Evolutionary conservation across 1,140 invertebrate genomes (phyloP), one percentile per base, ranked within the genome.

Genomic region (Chironomus tepperi): DNA sequence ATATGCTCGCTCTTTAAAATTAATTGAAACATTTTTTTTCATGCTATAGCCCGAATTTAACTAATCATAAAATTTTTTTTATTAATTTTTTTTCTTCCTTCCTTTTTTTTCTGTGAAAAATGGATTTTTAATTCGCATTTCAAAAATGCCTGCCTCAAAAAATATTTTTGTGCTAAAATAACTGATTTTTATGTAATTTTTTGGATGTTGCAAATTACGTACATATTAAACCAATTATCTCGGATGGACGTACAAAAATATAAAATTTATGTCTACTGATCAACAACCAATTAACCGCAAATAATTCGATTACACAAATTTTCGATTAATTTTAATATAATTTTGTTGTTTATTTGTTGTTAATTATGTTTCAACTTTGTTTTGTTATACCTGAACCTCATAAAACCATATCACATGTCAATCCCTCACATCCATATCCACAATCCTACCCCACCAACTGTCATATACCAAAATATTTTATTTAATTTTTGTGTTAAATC

Each of bases 241-340:
- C 47, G 47, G 47, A 57, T 57, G 47, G n/a, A 57, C 47, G 47
- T 57, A 57, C 24, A 34, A 34, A 34, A 34, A 34, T 34, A 34
- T 34, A 34, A n/a, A n/a, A n/a, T n/a, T n/a, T 34, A 57, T n/a
- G 15, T n/a, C 47, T 57, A 57, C 47, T 57, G 47, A 57, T 57
- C 47, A 57, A 57, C 47, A 57, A 57, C 47, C 47, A 57, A 57
- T 57, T 57, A 57, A 57, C 47, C 47, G 47, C 47, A 57, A 57
- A 57, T 57, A 57, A 57, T 57, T 57, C 47, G 47, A 57, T 57
- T 57, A 57, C 47, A 57, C 47, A 57, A 57, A 57, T 57, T 12
- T 57, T 57, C 47, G 47, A 57, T 57, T 57, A 57, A 47, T n/a
- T 57, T 57, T 57, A 34, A 34, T 34, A 34, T 47, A 1, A 5